Evolutionary conservation across 2,888 invertebrate genomes (phyloP).

Genomic region (Hermodice carunculata): DNA sequence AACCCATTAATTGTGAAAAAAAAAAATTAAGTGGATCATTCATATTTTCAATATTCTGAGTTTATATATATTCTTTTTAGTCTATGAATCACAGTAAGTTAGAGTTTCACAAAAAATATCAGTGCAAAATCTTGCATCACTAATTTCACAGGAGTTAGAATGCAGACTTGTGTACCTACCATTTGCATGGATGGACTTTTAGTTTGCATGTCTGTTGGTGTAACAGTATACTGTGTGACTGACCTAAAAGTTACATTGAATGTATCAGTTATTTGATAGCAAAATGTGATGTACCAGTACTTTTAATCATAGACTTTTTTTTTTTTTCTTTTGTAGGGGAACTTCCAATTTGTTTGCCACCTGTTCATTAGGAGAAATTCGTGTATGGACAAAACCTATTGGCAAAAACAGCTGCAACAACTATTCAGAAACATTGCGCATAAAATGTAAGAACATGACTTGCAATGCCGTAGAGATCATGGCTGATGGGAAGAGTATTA

Average conservation of each 20-base stretch:
- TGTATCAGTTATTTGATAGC: not conserved
- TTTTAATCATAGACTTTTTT: not conserved
- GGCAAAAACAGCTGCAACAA: no score
- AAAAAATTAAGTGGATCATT: no score
- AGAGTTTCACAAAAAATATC: no score
- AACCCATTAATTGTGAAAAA: no score
- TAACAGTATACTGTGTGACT: no score
- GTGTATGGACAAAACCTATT: slow-evolving; percentile 85
- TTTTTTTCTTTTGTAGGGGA: slow-evolving; percentile 22
- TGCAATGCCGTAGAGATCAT: slow-evolving; percentile 85
- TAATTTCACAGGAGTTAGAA: not conserved
- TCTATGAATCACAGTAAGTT: no score
- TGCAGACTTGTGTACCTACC: not conserved
- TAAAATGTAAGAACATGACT: slow-evolving; percentile 88
- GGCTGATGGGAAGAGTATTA: slow-evolving; percentile 83
- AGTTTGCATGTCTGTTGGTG: no score
- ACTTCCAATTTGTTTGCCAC: slow-evolving; percentile 87
- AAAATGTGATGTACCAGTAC: not conserved
- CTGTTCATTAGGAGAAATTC: slow-evolving; percentile 85
- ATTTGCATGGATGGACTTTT: no score
- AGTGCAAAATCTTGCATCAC: not conserved
- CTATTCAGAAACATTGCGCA: slow-evolving; percentile 88
- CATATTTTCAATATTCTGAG: no score
- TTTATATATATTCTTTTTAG: no score
- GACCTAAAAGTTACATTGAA: not conserved